Conservation (phyloP, 2,888 invertebrate species). For the Epinotia bilunana region DNA sequence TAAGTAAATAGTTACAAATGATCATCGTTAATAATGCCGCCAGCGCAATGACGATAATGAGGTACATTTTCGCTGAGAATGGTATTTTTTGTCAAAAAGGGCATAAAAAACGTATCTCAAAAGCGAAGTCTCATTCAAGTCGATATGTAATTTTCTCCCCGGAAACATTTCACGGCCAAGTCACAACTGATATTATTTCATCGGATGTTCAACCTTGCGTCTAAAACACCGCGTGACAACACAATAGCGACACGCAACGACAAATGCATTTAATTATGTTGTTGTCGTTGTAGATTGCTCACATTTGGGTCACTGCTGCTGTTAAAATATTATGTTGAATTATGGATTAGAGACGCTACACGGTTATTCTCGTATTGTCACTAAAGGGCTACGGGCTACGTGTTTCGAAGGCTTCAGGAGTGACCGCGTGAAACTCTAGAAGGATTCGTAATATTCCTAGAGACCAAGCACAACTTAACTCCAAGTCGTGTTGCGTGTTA, state of each 20-base stretch:
- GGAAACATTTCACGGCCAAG: constrained; percentile 3
- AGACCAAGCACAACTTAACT: too few species aligned
- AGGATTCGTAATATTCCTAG: too few species aligned
- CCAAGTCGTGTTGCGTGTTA: too few species aligned
- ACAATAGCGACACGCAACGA: constrained; percentile 56
- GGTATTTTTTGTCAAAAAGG: too few species aligned
- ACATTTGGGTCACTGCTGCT: constrained; percentile 47
- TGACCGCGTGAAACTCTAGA: too few species aligned
- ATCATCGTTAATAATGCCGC: too few species aligned
- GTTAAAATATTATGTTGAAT: not conserved
- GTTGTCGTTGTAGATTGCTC: constrained; percentile 48
- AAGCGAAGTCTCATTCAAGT: not conserved
- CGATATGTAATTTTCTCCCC: not conserved
- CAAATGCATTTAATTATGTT: constrained; percentile 52
- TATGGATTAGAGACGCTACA: not conserved
- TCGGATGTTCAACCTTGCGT: constrained; percentile 17
- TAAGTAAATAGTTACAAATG: too few species aligned
- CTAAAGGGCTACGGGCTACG: too few species aligned
- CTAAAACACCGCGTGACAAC: constrained; percentile 40
- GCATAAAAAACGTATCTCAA: not conserved
- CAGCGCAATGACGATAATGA: too few species aligned
- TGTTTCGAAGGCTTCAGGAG: too few species aligned
- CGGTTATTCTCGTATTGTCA: too few species aligned
- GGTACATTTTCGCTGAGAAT: too few species aligned
- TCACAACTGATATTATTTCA: constrained; percentile 20